phyloP scores from a whole-genome alignment of 1,140 invertebrate genomes.

The Nephotettix cincticeps region DNA sequence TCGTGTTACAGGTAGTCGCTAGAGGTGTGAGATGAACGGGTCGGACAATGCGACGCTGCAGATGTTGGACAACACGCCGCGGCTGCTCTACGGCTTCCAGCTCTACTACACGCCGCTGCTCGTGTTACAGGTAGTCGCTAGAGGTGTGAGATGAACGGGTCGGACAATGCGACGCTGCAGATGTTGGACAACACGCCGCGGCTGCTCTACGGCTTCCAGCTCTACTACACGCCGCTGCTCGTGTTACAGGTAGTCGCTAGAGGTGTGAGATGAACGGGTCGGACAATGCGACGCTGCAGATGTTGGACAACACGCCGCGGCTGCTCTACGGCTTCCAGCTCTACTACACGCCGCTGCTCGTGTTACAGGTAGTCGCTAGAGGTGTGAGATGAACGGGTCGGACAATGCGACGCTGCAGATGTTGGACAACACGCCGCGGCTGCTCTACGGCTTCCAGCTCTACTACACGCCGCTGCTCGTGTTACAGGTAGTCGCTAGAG shows the following conservation, averaged over 20 bases:
- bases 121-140: conserved; percentile 63
- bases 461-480: conserved; percentile 71
- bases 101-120: conserved; percentile 71
- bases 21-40: conserved; percentile 16
- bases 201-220: too few species aligned
- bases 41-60: conserved; percentile 12
- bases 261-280: too few species aligned
- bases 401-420: neutral
- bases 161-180: too few species aligned
- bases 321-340: too few species aligned
- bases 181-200: too few species aligned
- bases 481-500: conserved; percentile 43
- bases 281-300: too few species aligned
- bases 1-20: conserved; percentile 50
- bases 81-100: conserved; percentile 41
- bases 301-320: too few species aligned
- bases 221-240: too few species aligned
- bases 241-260: too few species aligned
- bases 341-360: too few species aligned
- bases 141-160: too few species aligned
- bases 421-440: neutral
- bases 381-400: conserved; percentile 5
- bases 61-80: neutral
- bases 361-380: too few species aligned
- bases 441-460: conserved; percentile 44